These are phyloP conservation scores for Eudyptes chrysolophus DNA, from an alignment of 2,113 vertebrate genomes.

Conservation along the genomic window DNA sequence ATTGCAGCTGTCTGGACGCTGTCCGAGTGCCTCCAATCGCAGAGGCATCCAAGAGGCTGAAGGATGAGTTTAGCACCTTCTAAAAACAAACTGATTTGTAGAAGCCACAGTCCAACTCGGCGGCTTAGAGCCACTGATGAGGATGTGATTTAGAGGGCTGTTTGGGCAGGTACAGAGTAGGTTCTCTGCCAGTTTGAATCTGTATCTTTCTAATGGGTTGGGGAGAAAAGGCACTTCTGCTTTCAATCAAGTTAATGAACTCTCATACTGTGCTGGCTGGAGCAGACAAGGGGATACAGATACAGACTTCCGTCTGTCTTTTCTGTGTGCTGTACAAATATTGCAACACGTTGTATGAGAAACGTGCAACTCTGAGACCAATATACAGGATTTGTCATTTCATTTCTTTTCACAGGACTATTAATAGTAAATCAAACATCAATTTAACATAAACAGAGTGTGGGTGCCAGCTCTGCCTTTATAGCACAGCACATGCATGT, in stretches of 20 bases:
- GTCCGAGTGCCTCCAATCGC: accelerated
- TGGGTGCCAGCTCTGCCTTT: background rate
- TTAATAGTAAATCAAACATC: slow-evolving; percentile 40
- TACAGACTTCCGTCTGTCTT: background rate
- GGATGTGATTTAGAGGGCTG: background rate
- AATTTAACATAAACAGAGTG: background rate
- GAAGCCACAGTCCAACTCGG: background rate
- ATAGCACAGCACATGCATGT: background rate
- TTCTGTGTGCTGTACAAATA: background rate
- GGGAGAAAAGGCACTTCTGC: background rate
- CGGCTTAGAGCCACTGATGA: background rate
- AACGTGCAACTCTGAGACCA: background rate
- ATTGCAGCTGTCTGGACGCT: background rate
- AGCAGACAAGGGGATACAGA: background rate
- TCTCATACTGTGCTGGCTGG: background rate
- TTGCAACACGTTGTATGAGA: background rate
- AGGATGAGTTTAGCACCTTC: background rate
- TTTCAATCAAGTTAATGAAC: background rate
- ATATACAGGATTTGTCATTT: background rate
- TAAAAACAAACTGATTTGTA: background rate
- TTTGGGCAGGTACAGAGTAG: background rate
- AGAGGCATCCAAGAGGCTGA: background rate
- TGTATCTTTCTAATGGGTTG: background rate
- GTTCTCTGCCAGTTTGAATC: background rate
- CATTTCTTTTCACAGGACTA: background rate